phyloP scores from a whole-genome alignment of 2,888 invertebrate genomes.

The Stenotaenia linearis region DNA sequence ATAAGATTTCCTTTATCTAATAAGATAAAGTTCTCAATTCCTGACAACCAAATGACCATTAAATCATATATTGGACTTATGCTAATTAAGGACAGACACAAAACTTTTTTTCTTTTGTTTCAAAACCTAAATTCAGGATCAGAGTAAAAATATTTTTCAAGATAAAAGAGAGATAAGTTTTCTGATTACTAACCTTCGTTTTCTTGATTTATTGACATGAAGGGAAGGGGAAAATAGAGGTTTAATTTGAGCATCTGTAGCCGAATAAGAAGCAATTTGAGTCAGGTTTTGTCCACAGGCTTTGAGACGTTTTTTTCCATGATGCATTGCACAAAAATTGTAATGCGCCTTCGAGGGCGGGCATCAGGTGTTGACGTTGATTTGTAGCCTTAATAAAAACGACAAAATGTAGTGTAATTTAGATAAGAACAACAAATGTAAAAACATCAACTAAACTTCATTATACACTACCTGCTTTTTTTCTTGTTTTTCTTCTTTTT shows the following conservation, averaged over 20 bases:
- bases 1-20: neutral
- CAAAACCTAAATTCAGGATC: neutral
- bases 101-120: neutral
- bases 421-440: neutral
- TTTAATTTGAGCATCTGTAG: neutral
- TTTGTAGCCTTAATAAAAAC: neutral
- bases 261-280: neutral
- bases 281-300: neutral
- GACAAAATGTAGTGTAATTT: neutral
- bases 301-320: neutral
- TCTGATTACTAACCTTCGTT: neutral
- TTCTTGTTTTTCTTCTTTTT: too few species aligned
- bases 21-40: neutral
- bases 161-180: neutral
- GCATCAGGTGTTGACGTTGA: neutral
- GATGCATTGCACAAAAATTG: neutral
- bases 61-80: neutral
- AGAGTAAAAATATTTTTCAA: neutral
- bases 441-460: neutral
- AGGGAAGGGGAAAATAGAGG: neutral
- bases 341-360: neutral
- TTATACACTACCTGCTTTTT: neutral
- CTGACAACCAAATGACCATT: neutral
- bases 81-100: neutral
- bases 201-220: neutral